Evolutionary conservation across 1,140 invertebrate genomes (phyloP).

Genomic region (Aradophagus sp.): DNA sequence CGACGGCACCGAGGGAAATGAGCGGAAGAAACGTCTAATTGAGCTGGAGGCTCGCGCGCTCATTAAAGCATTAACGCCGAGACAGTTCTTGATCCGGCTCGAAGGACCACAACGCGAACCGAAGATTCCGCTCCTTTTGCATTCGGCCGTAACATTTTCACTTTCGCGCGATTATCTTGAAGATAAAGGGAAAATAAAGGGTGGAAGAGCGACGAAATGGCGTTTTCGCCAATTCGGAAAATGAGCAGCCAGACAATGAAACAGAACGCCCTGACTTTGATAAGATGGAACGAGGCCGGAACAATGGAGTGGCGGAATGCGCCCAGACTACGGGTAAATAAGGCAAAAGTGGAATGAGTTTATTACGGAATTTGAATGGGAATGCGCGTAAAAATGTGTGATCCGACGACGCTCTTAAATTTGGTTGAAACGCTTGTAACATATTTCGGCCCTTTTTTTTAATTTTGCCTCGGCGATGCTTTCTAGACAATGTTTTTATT

Average conservation of each 20-base stretch:
- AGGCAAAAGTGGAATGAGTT: conserved; percentile 27
- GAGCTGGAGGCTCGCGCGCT: not conserved
- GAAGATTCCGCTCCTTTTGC: conserved; percentile 4
- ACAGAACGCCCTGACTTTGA: conserved; percentile 13
- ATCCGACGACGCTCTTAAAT: conserved; percentile 41
- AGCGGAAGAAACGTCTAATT: no score
- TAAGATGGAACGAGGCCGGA: conserved; percentile 15
- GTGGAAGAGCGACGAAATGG: not conserved
- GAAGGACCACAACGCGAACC: not conserved
- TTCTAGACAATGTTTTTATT: no score
- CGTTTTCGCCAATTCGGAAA: conserved; percentile 7
- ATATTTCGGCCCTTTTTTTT: conserved; percentile 19
- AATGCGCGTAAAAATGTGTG: conserved; percentile 44
- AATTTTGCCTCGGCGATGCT: conserved; percentile 8
- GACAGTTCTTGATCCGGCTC: conserved; percentile 20
- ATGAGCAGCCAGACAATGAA: conserved; percentile 31
- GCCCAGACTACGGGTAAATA: conserved; percentile 20
- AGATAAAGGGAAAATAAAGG: conserved; percentile 16
- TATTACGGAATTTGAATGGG: conserved; percentile 36
- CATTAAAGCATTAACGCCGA: conserved; percentile 42
- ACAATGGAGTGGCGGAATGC: conserved; percentile 22
- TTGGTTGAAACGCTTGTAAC: conserved; percentile 16
- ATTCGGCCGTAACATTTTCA: conserved; percentile 22
- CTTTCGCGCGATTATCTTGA: conserved; percentile 35
- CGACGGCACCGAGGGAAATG: no score